These are phyloP conservation scores for Camelus dromedarius DNA, from an alignment of 2,113 vertebrate genomes.

Conservation along the genomic window DNA sequence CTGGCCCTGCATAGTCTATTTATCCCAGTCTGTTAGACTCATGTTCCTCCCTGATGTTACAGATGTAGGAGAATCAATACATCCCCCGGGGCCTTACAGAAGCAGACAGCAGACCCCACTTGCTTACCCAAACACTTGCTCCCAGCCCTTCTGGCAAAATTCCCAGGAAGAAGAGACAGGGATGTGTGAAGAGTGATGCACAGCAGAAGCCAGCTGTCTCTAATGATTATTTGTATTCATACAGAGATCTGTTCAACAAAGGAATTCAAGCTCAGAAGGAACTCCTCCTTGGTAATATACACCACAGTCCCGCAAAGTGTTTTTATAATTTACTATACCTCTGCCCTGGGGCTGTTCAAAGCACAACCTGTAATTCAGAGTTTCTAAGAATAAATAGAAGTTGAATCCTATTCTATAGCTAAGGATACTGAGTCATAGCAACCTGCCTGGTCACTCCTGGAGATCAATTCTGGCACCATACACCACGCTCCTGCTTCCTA, in stretches of 20 bases:
- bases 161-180: conserved; percentile 79
- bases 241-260: conserved; percentile 65
- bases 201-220: conserved; percentile 79
- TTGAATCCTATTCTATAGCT: conserved; percentile 38
- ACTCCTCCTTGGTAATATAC: conserved; percentile 65
- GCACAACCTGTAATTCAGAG: conserved; percentile 48
- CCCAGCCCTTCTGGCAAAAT: conserved; percentile 79
- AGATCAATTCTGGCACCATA: conserved; percentile 44
- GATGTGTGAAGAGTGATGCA: conserved; percentile 55
- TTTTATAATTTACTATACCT: conserved; percentile 60
- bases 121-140: conserved; percentile 70
- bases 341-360: conserved; percentile 48
- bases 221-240: conserved; percentile 77
- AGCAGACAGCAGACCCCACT: conserved; percentile 78
- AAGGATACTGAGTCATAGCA: conserved; percentile 22
- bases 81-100: conserved; percentile 27
- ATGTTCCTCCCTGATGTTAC: conserved; percentile 42
- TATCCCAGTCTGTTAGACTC: not conserved
- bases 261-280: conserved; percentile 41
- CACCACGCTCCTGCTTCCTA: not conserved
- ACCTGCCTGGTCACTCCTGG: not conserved
- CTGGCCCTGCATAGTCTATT: not conserved
- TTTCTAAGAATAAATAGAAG: conserved; percentile 68
- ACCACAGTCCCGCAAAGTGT: not conserved
- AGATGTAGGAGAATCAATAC: conserved; percentile 79